A percentile compares a stretch with the other conserved stretches of the same genome.
Evolutionary conservation across 1,140 invertebrate genomes (phyloP).

Genomic region (Nautilus pompilius): DNA sequence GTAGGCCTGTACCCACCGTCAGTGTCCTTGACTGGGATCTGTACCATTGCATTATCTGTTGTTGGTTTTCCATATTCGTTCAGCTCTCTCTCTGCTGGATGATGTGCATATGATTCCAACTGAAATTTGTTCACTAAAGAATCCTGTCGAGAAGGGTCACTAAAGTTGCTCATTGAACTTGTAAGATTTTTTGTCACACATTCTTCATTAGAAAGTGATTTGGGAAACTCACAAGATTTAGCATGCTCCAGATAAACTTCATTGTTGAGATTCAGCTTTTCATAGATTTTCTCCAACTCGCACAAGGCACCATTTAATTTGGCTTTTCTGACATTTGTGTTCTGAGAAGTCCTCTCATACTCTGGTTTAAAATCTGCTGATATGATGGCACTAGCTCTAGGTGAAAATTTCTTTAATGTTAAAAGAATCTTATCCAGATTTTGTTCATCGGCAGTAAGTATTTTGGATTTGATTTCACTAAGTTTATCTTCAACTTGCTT

Average conservation of each 20-base stretch:
- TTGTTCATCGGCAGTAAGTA: constrained; percentile 39
- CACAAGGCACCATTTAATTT: constrained; percentile 41
- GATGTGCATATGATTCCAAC: neutral
- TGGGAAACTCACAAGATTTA: neutral
- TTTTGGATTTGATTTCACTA: constrained; percentile 35
- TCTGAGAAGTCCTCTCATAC: constrained; percentile 17
- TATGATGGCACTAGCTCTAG: constrained; percentile 16
- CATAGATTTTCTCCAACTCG: constrained; percentile 44
- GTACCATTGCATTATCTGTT: too few species aligned
- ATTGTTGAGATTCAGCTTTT: constrained; percentile 31
- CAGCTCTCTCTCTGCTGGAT: neutral
- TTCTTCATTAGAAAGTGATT: neutral
- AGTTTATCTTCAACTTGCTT: constrained; percentile 40
- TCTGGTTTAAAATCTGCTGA: constrained; percentile 18
- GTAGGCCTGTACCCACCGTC: neutral
- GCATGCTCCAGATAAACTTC: constrained; percentile 17
- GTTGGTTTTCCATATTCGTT: neutral
- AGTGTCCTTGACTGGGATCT: neutral
- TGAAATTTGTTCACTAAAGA: neutral
- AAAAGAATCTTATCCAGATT: constrained; percentile 38
- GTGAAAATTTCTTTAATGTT: constrained; percentile 38
- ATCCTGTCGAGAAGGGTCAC: neutral
- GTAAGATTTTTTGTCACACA: neutral
- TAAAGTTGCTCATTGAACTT: neutral
- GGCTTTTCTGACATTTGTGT: constrained; percentile 11